Conservation (phyloP, 2,888 invertebrate species). For the Panopea generosa region DNA sequence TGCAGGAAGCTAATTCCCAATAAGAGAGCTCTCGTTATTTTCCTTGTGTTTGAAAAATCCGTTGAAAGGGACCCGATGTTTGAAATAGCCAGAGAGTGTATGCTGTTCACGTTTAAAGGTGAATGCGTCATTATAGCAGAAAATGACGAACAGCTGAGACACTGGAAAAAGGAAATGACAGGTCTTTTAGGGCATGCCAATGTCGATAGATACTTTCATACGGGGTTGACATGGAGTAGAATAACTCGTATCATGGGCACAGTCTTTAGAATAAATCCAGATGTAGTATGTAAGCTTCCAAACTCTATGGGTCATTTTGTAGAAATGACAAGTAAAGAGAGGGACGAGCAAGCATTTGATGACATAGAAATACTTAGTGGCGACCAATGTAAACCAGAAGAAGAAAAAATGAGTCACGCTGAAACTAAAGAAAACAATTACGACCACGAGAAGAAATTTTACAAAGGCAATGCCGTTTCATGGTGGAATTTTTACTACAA, state of each 20-base stretch:
- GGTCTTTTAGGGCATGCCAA: slow-evolving; percentile 1
- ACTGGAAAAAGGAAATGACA: slow-evolving; percentile 19
- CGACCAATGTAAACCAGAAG: slow-evolving; percentile 16
- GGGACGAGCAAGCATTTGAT: background rate
- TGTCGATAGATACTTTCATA: slow-evolving; percentile 18
- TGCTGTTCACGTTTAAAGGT: slow-evolving; percentile 20
- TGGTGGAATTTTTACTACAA: slow-evolving; percentile 42
- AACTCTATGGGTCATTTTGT: slow-evolving; percentile 11
- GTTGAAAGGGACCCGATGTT: slow-evolving; percentile 17
- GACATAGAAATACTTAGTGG: slow-evolving; percentile 69
- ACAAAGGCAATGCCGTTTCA: slow-evolving; percentile 33
- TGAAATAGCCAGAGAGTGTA: slow-evolving; percentile 26
- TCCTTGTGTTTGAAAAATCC: slow-evolving; percentile 25
- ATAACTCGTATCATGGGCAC: slow-evolving; percentile 8
- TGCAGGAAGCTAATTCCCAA: slow-evolving; percentile 20
- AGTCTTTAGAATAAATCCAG: slow-evolving; percentile 19
- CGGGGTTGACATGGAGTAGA: slow-evolving; percentile 14
- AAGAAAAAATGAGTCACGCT: slow-evolving; percentile 27
- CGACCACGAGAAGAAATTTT: slow-evolving; percentile 24
- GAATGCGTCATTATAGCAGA: slow-evolving; percentile 32
- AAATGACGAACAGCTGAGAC: slow-evolving; percentile 11
- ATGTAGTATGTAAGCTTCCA: slow-evolving; percentile 37
- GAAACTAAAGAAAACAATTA: background rate
- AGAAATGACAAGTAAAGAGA: slow-evolving; percentile 34
- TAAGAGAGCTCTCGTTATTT: slow-evolving; percentile 27